Conservation (phyloP, 2,888 invertebrate genomes). For the Molorchus minor region DNA sequence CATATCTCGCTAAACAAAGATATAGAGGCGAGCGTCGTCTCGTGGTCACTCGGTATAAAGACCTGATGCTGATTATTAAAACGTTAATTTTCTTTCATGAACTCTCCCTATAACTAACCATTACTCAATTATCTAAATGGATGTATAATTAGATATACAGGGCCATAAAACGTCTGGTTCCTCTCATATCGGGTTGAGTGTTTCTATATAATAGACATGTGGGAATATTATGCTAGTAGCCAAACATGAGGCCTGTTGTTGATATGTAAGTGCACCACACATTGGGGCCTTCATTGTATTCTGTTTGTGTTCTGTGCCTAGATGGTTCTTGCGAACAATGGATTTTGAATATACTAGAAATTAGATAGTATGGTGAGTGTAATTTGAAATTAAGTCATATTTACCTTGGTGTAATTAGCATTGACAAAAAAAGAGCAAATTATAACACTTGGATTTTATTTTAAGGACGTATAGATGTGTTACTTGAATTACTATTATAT, state of each 20-base stretch:
- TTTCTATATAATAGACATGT: conserved; percentile 17
- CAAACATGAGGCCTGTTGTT: conserved; percentile 19
- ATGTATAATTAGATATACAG: conserved; percentile 40
- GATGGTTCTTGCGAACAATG: conserved; percentile 1
- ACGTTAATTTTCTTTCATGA: neutral
- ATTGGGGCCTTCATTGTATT: conserved; percentile 6
- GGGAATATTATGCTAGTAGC: conserved; percentile 26
- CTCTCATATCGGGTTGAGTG: conserved; percentile 24
- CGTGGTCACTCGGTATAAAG: no score
- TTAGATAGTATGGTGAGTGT: no score
- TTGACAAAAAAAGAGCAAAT: no score
- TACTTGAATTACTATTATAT: no score
- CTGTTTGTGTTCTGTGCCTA: conserved; percentile 4
- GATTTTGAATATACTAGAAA: neutral
- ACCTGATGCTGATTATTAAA: no score
- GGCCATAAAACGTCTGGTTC: conserved; percentile 36
- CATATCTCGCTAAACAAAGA: no score
- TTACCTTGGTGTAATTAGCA: no score
- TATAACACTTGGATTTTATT: no score
- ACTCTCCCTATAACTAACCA: conserved; percentile 20
- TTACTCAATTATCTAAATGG: conserved; percentile 47
- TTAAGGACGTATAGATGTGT: no score
- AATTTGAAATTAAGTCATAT: no score
- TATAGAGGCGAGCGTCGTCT: no score
- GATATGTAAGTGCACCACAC: conserved; percentile 13